Evolutionary conservation across 2,113 vertebrate species (phyloP).

Genomic region (Epinephelus fuscoguttatus): DNA sequence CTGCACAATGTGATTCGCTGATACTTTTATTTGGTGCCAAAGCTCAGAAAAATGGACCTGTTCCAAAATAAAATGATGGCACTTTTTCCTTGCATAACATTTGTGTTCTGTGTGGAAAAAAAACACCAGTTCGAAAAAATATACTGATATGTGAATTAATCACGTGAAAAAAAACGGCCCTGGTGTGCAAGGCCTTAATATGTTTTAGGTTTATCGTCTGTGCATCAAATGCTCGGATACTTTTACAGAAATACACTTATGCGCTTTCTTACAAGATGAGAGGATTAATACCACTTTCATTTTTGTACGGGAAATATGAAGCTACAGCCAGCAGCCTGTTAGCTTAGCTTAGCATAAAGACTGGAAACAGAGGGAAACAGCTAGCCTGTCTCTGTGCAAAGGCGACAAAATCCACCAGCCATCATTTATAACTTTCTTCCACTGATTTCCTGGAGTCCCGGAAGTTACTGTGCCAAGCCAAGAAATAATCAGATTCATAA

Average conservation of each 20-base stretch:
- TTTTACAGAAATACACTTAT: background rate
- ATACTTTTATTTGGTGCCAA: no score
- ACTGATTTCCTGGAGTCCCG: background rate
- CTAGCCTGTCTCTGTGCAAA: background rate
- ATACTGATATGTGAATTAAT: no score
- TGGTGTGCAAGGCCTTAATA: background rate
- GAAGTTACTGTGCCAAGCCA: background rate
- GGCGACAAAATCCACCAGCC: background rate
- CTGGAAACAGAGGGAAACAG: background rate
- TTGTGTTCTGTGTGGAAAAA: no score
- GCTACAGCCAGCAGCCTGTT: background rate
- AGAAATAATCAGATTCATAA: background rate
- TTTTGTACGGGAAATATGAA: background rate
- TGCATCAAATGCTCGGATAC: slow-evolving; percentile 14
- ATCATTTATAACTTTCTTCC: background rate
- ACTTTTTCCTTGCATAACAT: no score
- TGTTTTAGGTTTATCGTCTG: background rate
- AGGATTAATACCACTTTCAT: background rate
- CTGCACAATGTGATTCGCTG: no score
- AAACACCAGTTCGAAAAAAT: no score
- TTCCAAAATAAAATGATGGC: no score
- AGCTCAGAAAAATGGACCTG: no score
- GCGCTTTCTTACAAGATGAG: background rate
- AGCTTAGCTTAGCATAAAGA: background rate
- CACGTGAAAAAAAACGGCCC: no score